Evolutionary conservation across 2,888 invertebrate species (phyloP).

Genomic region (Capitulum mitella): DNA sequence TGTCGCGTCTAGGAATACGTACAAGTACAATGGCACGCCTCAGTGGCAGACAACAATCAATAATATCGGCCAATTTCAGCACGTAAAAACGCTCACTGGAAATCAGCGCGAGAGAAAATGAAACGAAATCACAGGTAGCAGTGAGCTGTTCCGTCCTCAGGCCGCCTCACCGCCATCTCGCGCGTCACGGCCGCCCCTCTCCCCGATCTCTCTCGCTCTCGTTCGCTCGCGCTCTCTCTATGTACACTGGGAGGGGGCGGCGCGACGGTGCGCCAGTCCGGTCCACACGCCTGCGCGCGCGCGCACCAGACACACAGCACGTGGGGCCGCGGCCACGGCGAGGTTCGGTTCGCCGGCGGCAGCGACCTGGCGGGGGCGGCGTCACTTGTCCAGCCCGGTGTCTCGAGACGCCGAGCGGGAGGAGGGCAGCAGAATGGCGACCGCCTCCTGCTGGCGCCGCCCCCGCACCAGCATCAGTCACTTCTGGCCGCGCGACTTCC

Average conservation of each 20-base stretch:
- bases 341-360: background rate
- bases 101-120: slow-evolving; percentile 4
- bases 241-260: too few relatives aligned
- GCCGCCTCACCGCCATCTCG: too few relatives aligned
- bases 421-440: slow-evolving; percentile 53
- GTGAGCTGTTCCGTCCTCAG: slow-evolving; percentile 14
- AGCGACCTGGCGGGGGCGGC: background rate
- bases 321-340: background rate
- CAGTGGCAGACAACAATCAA: slow-evolving; percentile 5
- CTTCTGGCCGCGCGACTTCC: slow-evolving; percentile 72
- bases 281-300: background rate
- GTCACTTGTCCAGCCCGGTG: background rate
- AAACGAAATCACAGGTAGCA: slow-evolving; percentile 24
- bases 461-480: slow-evolving; percentile 69
- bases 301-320: background rate
- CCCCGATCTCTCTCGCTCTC: background rate
- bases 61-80: background rate
- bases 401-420: background rate
- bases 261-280: too few relatives aligned
- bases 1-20: slow-evolving; percentile 19
- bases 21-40: slow-evolving; percentile 16
- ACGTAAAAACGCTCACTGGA: background rate
- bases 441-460: slow-evolving; percentile 57
- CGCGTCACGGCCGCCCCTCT: too few relatives aligned
- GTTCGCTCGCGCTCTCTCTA: background rate